Base-by-base conservation (phyloP, 2,797 vertebrate genomes). In the Australoheros facetus region DNA sequence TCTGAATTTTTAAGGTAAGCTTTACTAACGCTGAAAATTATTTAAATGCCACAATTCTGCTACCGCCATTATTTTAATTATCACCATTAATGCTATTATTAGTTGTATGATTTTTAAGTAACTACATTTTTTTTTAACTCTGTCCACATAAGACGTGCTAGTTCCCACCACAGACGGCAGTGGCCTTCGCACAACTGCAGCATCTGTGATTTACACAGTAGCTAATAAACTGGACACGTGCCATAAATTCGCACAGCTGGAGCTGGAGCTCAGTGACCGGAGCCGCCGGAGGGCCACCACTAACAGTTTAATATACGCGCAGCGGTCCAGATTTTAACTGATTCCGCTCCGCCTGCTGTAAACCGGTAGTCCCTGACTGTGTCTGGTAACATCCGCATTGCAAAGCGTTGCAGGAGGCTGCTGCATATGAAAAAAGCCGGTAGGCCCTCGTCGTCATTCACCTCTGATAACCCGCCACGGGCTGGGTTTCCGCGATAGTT, bases 341-440 rank as follows among this genome's bases (percentile, higher is more conserved):
- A 34, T 23, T 73, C 53, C 32, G 75, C 56, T 64, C 23, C 54
- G 32, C 54, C 70, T 72, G 78, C 60, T 54, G 32, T 6, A 13
- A 5, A 75, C 75, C 85, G 77, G 82, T 16, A 62, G 78, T 80
- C 28, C 57, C 53, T 28, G 21, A 84, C 81, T 21, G 78, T 73
- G 58, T 66, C 71, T 45, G 77, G 76, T 86, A 87, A 96, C 93
- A 95, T 95, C 95, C 95, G 95, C 96, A 95, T 93, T 90, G 89
- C 92, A 90, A 87, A 91, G 85, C 91, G 79, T 62, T 48, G 69
- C 86, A 48, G 86, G 72, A 85, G 74, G 87, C 89, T 79, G 19
- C 77, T 75, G 88, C 79, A 77, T 55, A 78, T 77, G 53, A 91
- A 89, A 37, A 92, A 95, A 83, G 96, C 96, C 96, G 96, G 96